Percentiles rank a stretch among this genome's conserved stretches.
phyloP scores from a whole-genome alignment of 2,113 vertebrate species.

The Bucco capensis region DNA sequence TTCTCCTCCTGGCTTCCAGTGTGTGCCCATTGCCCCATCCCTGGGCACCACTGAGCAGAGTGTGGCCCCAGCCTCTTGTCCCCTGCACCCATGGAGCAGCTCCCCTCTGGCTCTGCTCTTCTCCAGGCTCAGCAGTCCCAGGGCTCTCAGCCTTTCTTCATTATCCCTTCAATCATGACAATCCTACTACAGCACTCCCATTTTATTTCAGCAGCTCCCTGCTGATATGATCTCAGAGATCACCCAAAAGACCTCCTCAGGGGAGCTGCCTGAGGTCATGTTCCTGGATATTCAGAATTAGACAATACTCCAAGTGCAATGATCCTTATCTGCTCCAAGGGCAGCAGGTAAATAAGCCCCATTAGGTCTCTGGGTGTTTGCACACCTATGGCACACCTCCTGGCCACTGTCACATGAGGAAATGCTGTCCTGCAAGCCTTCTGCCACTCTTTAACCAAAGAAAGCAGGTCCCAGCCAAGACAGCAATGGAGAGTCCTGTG shows the following conservation, averaged over 20 bases:
- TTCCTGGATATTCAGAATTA: neutral
- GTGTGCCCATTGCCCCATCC: no score
- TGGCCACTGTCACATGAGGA: neutral
- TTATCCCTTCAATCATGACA: fast-evolving
- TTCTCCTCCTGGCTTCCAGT: no score
- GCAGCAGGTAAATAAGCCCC: neutral
- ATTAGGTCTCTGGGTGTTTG: neutral
- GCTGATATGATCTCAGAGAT: neutral
- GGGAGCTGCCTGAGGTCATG: neutral
- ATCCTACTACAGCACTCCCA: neutral
- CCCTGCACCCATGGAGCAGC: no score
- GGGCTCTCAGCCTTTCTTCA: neutral
- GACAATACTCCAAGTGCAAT: neutral
- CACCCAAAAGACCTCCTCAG: neutral
- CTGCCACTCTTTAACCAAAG: neutral
- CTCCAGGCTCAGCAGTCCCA: no score
- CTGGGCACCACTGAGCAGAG: no score
- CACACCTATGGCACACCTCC: neutral
- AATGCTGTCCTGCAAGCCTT: neutral
- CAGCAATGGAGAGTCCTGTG: fast-evolving
- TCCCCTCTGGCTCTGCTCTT: no score
- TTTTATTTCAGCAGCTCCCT: fast-evolving
- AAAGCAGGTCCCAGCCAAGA: neutral
- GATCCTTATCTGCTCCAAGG: neutral
- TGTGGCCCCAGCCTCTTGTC: no score